Percentiles rank a stretch among this genome's conserved stretches.
phyloP scores from a whole-genome alignment of 2,888 invertebrate genomes.

The Nebria salina region DNA sequence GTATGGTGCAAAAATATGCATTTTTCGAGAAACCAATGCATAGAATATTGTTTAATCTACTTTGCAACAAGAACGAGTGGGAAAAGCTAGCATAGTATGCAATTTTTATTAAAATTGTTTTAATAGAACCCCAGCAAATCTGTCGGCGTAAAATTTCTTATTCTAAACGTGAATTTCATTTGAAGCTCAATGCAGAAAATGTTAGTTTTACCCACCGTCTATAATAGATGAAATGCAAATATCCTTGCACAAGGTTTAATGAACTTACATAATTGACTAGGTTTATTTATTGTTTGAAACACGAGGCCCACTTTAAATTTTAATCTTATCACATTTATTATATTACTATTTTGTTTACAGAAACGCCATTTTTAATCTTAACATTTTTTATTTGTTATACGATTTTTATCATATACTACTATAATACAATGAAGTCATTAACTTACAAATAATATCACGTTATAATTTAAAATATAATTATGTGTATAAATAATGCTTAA shows the following conservation, averaged over 20 bases:
- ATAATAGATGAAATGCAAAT: constrained; percentile 1
- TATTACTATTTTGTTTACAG: not conserved
- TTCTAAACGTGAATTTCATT: not conserved
- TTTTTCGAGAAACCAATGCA: constrained; percentile 19
- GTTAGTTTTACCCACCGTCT: not conserved
- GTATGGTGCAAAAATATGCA: not conserved
- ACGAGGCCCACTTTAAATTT: not conserved
- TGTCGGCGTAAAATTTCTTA: not conserved
- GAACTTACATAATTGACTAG: not conserved
- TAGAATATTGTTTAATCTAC: constrained; percentile 40
- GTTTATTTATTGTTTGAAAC: not conserved
- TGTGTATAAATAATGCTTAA: too few species aligned
- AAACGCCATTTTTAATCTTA: not conserved
- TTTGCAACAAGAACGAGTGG: constrained; percentile 19
- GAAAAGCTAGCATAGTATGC: constrained; percentile 17
- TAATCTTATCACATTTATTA: not conserved
- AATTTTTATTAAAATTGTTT: constrained; percentile 40
- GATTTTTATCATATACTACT: not conserved
- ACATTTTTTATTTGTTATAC: not conserved
- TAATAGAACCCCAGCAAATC: constrained; percentile 13
- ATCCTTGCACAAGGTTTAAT: not conserved
- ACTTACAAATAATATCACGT: too few species aligned
- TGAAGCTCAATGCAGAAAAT: not conserved
- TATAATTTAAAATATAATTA: too few species aligned
- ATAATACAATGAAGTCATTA: not conserved